Base-by-base conservation (phyloP, 2,797 vertebrate genomes). In the Columba guinea region DNA sequence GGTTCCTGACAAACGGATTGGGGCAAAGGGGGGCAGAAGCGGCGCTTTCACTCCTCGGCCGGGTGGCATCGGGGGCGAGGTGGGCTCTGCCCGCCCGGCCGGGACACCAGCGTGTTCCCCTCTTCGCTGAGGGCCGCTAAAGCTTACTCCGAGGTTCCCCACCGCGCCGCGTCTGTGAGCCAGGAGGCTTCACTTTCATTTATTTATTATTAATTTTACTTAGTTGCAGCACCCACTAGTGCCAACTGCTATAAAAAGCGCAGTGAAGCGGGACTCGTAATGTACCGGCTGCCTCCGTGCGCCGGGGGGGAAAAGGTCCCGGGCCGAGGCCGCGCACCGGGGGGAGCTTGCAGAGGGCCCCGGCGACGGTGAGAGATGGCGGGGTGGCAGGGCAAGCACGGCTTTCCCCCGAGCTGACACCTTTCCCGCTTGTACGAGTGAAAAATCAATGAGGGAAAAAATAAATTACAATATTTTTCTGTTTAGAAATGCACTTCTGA, bases 161-260 rank as follows among this genome's bases (percentile, higher is more conserved):
- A 19, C 41, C 58, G 17, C 60, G 7, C 44, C 32, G 49, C 19
- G 7, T 30, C 70, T 58, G 39, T 30, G 37, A 92, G 62, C 49
- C 74, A 52, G 71, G 35, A 77, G 74, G 63, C 88, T 93, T 69
- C 46, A 12, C 63, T 81, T 64, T 39, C 70, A 23, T 77, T 80
- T 78, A 92, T 91, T 94, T 48, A 76, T 93, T 84, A 89, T 86
- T 95, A 74, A 93, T 91, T 87, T 74, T 20, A 92, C 65, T 97
- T 89, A 84, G 91, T 91, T 75, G 91, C 94, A 97, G 96, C 96
- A 95, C 95, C 97, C 97, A 96, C 95, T 97, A 96, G 95, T 96
- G 96, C 94, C 90, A 92, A 60, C 27, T 71, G n/a, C 89, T 85
- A 89, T 77, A 92, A 91, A 90, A 88, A 94, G 80, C 81, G 46